Conservation (phyloP, 2,797 vertebrate genomes). For the Amphiprion clarkii region DNA sequence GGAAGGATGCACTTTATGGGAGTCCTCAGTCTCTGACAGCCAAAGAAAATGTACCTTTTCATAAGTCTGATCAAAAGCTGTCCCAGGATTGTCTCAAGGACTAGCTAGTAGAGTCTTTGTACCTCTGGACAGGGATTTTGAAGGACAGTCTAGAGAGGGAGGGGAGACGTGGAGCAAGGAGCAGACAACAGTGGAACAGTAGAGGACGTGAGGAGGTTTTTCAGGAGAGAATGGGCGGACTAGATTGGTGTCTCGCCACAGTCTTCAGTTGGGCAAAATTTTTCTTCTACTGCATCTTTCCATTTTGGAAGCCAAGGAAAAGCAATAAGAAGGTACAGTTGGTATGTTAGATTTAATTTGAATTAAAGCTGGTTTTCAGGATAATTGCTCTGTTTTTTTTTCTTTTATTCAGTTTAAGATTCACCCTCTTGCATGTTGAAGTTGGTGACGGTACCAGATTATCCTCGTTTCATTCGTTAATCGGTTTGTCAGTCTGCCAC, state of each 20-base stretch:
- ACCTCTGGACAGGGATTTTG: constrained; percentile 17
- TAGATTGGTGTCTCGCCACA: constrained; percentile 90
- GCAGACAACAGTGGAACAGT: constrained; percentile 21
- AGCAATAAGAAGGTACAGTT: constrained; percentile 88
- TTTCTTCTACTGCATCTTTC: constrained; percentile 90
- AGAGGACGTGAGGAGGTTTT: constrained; percentile 54
- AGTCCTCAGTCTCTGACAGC: constrained; percentile 22
- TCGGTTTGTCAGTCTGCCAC: not conserved
- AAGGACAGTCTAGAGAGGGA: constrained; percentile 45
- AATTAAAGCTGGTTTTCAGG: accelerated
- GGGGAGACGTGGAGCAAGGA: constrained; percentile 18
- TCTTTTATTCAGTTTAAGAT: not conserved
- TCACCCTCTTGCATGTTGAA: constrained; percentile 3
- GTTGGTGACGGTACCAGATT: too few relatives aligned
- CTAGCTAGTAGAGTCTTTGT: not conserved
- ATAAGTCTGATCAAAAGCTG: constrained; percentile 12
- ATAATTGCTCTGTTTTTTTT: not conserved
- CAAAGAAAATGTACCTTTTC: constrained; percentile 7
- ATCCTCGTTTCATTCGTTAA: too few relatives aligned
- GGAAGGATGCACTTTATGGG: constrained; percentile 23
- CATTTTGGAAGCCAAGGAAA: constrained; percentile 82
- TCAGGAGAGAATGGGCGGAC: constrained; percentile 86
- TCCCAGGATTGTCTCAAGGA: constrained; percentile 8
- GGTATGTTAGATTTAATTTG: not conserved
- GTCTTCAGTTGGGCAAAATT: constrained; percentile 91